A percentile compares a stretch with the other conserved stretches of the same genome.
These are phyloP conservation scores for Rhipidura dahli DNA, from an alignment of 2,113 vertebrate species.

Conservation along the genomic window DNA sequence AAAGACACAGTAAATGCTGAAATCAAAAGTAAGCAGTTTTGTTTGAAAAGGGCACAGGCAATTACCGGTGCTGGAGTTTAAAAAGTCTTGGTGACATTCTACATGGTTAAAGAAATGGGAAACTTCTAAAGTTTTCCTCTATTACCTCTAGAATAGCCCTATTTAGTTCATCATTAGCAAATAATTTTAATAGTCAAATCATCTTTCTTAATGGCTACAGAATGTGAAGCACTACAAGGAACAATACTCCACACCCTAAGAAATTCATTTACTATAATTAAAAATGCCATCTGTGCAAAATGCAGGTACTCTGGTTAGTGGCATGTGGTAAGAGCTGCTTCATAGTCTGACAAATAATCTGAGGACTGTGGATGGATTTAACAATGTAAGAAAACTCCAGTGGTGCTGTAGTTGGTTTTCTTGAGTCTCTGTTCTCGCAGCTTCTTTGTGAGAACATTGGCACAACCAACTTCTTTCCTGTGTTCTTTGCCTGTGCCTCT, in stretches of 20 bases:
- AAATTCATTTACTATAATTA: not conserved
- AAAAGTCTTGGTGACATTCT: constrained; percentile 1
- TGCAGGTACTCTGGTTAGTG: not conserved
- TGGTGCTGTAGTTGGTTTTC: not conserved
- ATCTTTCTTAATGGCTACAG: not conserved
- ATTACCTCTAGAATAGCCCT: not conserved
- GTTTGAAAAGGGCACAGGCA: not conserved
- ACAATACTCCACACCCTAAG: not conserved
- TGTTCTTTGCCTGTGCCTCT: not conserved
- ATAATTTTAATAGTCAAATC: not conserved
- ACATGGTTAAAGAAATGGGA: not conserved
- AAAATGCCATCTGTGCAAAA: not conserved
- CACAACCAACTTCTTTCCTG: not conserved
- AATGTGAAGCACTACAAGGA: not conserved
- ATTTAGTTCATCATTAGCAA: not conserved
- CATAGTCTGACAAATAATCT: not conserved
- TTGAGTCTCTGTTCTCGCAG: not conserved
- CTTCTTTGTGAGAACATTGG: not conserved
- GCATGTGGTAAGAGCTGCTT: not conserved
- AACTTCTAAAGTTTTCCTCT: not conserved
- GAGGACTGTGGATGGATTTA: not conserved
- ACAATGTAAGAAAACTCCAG: not conserved
- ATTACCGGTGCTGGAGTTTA: not conserved
- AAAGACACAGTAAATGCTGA: not conserved
- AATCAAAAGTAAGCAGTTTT: not conserved